A percentile compares a stretch with the other conserved stretches of the same genome.
These are phyloP conservation scores for Cariama cristata DNA, from an alignment of 2,113 vertebrate species.

Conservation along the genomic window DNA sequence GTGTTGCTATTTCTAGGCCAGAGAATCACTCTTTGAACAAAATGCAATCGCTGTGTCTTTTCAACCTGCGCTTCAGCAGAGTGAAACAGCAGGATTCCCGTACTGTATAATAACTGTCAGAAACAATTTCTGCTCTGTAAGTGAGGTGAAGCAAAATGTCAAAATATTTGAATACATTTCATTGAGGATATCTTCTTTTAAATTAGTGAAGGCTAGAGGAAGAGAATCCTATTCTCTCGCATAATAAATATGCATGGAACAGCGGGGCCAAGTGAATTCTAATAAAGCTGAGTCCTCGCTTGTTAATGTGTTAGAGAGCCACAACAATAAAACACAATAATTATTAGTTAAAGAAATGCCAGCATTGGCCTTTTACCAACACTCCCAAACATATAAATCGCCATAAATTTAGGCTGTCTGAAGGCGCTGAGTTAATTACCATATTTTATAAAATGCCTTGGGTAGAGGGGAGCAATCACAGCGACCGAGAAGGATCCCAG, in stretches of 20 bases:
- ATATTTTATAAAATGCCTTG: slow-evolving; percentile 73
- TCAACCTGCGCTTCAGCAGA: slow-evolving; percentile 84
- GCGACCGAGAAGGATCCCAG: neutral
- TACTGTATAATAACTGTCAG: slow-evolving; percentile 97
- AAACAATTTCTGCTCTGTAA: slow-evolving; percentile 99
- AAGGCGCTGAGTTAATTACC: slow-evolving; percentile 78
- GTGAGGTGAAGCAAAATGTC: slow-evolving; percentile 99
- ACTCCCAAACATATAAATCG: slow-evolving; percentile 76
- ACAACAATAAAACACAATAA: slow-evolving; percentile 86
- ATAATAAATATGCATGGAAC: slow-evolving; percentile 86
- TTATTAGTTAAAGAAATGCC: slow-evolving; percentile 85
- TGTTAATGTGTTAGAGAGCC: slow-evolving; percentile 80
- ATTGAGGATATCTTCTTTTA: slow-evolving; percentile 92
- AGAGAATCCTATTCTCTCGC: slow-evolving; percentile 83
- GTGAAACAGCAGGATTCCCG: slow-evolving; percentile 85
- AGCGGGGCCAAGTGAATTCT: slow-evolving; percentile 79
- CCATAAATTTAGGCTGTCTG: slow-evolving; percentile 76
- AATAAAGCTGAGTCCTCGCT: slow-evolving; percentile 80
- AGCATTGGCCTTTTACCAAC: slow-evolving; percentile 81
- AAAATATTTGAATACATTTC: slow-evolving; percentile 99
- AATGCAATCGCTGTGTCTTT: slow-evolving; percentile 86
- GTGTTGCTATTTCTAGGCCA: slow-evolving; percentile 84
- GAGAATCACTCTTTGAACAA: slow-evolving; percentile 85
- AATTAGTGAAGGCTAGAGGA: slow-evolving; percentile 85
- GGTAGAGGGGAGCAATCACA: slow-evolving; percentile 23